These are phyloP conservation scores for Lingula anatina DNA, from an alignment of 2,888 invertebrate genomes.

Conservation along the genomic window DNA sequence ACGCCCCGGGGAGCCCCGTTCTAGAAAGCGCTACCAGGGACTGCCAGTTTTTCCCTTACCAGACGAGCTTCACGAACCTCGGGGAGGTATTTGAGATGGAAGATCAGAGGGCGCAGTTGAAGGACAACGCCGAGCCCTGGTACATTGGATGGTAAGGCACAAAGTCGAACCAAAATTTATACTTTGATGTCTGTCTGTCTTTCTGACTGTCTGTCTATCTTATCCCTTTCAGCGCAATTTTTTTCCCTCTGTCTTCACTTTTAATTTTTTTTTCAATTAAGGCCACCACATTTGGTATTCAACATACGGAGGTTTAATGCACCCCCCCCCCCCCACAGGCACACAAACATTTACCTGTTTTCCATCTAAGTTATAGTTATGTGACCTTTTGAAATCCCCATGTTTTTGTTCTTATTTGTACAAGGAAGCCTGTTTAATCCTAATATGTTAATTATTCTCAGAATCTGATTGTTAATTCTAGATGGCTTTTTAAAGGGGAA, in stretches of 20 bases:
- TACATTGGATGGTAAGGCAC: conserved; percentile 68
- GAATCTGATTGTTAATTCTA: no score
- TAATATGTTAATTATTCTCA: no score
- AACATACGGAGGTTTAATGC: not conserved
- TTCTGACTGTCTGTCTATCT: no score
- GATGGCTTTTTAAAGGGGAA: no score
- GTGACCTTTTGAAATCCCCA: no score
- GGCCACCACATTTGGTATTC: not conserved
- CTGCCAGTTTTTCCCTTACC: conserved; percentile 91
- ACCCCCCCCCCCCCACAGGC: no score
- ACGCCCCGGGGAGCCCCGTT: conserved; percentile 56
- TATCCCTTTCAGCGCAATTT: not conserved
- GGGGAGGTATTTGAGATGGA: conserved; percentile 80
- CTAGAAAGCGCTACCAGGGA: conserved; percentile 51
- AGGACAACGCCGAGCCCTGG: conserved; percentile 64
- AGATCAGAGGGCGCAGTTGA: conserved; percentile 62
- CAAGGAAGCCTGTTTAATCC: no score
- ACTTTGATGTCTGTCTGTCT: no score
- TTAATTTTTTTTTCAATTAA: not conserved
- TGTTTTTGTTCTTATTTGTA: no score
- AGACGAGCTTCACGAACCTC: conserved; percentile 75
- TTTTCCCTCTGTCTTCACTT: not conserved
- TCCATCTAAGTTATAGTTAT: no score
- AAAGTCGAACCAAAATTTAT: conserved; percentile 15
- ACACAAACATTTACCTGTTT: no score